A percentile compares a stretch with the other conserved stretches of the same genome.
phyloP scores from a whole-genome alignment of 2,888 invertebrate genomes.

The Drosophila parthenogenetica region DNA sequence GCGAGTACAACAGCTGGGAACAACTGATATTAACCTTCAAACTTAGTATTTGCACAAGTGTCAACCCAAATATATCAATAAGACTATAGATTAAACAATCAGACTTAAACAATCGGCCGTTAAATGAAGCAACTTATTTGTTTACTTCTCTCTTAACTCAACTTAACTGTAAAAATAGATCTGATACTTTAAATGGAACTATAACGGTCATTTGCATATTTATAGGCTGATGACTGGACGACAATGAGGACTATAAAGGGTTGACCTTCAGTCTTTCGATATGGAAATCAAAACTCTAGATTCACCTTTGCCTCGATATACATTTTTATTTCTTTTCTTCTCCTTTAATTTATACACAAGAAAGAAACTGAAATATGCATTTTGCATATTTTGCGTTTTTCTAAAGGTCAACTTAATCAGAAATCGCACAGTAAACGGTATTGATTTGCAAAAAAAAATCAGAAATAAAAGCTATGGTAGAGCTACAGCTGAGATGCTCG shows the following conservation, averaged over 20 bases:
- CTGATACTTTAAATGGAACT: not conserved
- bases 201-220: conserved; percentile 37
- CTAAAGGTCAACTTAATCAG: not conserved
- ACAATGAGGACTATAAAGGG: not conserved
- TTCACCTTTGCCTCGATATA: not conserved
- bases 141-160: conserved; percentile 23
- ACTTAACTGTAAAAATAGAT: conserved; percentile 41
- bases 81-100: conserved; percentile 42
- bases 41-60: conserved; percentile 62
- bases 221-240: conserved; percentile 21
- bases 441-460: not conserved
- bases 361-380: not conserved
- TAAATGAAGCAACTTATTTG: conserved; percentile 52
- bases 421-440: not conserved
- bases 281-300: conserved; percentile 12
- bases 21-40: conserved; percentile 60
- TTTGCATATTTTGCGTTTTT: not conserved
- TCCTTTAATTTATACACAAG: not conserved
- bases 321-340: not conserved
- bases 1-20: conserved; percentile 1
- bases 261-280: conserved; percentile 17
- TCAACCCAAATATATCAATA: conserved; percentile 43
- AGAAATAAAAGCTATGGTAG: too few species aligned
- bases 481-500: too few species aligned
- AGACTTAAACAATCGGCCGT: conserved; percentile 42